Base-by-base conservation (phyloP, 2,888 invertebrate species). In the Steromphala cineraria region DNA sequence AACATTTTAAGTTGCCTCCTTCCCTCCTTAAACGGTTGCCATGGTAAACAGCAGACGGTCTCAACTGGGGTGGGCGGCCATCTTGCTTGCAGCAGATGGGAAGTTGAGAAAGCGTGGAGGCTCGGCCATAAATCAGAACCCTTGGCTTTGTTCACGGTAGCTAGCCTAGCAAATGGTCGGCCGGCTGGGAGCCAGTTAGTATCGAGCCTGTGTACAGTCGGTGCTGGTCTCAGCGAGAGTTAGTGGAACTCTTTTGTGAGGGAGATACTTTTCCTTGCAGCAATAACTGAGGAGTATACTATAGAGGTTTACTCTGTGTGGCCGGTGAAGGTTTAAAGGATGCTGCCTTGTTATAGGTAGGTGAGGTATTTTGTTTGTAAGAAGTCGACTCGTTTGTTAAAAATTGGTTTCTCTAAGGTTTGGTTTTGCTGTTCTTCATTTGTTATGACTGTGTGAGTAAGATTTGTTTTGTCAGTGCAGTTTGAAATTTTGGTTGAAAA, bases 51-150 rank as follows among this genome's bases (percentile, higher is more conserved):
- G 71, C 71, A 28, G 71, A 71, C 71, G 24, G 71, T 31, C 31
- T 36, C 71, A 71, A 71, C 71, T 71, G 71, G 36, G 71, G 71
- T 71, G n/a, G 71, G 28, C 71, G 36, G 71, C 71, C 71, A 71
- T 71, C 71, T 71, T 71, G 71, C 19, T 36, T 71, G 10, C 36
- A 71, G 40, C 71, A 71, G 71, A 71, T 71, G 71, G 36, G 71
- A 36, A 31, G 36, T 71, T 40, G 40, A 71, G 71, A 31, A 31
- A 36, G 62, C 62, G 46, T 62, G 28, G 28, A 36, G 36, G 71
- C 40, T 71, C 10, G 71, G 71, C 40, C 71, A 71, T 71, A 71
- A 71, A 71, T 71, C 71, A 71, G 40, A 40, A 36, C 71, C 19
- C 36, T 36, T 71, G 71, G 71, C 71, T 71, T 71, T 71, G 71